A percentile compares a stretch with the other conserved stretches of the same genome.
Evolutionary conservation across 2,888 invertebrate species (phyloP).

Genomic region (Chrysolina americana): DNA sequence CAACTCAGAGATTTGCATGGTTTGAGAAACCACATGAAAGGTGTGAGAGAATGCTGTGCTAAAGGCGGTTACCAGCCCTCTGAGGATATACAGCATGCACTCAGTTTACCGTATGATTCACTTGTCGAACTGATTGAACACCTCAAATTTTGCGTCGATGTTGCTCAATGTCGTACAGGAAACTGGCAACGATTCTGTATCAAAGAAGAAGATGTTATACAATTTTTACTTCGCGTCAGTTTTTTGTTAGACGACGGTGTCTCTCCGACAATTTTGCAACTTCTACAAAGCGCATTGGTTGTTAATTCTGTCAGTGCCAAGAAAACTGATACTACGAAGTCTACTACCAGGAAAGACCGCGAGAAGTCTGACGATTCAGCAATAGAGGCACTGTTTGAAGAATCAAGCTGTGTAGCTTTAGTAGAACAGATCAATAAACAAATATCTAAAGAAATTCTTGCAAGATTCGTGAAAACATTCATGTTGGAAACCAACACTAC

Average conservation of each 20-base stretch:
- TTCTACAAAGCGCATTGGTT: constrained; percentile 92
- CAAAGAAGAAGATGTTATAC: constrained; percentile 80
- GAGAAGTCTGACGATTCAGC: constrained; percentile 80
- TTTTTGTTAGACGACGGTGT: constrained; percentile 92
- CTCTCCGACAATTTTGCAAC: constrained; percentile 90
- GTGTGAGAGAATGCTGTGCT: constrained; percentile 72
- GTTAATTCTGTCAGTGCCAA: constrained; percentile 66
- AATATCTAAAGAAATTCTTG: constrained; percentile 76
- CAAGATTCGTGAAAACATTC: constrained; percentile 89
- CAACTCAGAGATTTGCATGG: constrained; percentile 95
- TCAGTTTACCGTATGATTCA: constrained; percentile 86
- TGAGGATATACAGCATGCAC: constrained; percentile 69
- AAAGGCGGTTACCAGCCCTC: constrained; percentile 73
- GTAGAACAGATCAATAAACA: constrained; percentile 81
- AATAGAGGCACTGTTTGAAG: constrained; percentile 78
- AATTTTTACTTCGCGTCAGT: constrained; percentile 88
- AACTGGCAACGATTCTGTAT: constrained; percentile 96
- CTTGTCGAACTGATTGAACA: constrained; percentile 96
- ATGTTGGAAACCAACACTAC: constrained; percentile 94
- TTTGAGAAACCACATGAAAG: constrained; percentile 88
- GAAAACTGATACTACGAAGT: constrained; percentile 56
- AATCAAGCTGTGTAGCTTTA: constrained; percentile 77
- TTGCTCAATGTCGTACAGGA: constrained; percentile 87
- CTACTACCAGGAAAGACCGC: constrained; percentile 72
- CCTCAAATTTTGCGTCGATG: constrained; percentile 93